These are phyloP conservation scores for Gymnoscelis rufifasciata DNA, from an alignment of 2,888 invertebrate species.

Conservation along the genomic window DNA sequence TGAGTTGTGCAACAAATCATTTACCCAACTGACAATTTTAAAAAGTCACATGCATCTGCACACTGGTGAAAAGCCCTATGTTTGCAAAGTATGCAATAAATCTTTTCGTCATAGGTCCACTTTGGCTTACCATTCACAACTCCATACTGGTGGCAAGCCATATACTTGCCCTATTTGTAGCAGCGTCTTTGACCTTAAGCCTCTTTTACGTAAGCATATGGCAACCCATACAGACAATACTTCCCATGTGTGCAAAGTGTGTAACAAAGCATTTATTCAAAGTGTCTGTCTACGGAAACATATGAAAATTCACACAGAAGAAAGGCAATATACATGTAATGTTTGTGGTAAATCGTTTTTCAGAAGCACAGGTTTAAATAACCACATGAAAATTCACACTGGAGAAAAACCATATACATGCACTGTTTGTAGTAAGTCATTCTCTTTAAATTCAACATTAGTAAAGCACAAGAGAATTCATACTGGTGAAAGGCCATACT, in stretches of 20 bases:
- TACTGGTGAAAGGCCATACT: conserved; percentile 12
- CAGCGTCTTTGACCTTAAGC: conserved; percentile 9
- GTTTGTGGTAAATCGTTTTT: conserved; percentile 12
- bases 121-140: conserved; percentile 8
- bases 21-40: conserved; percentile 11
- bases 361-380: conserved; percentile 7
- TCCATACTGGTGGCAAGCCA: conserved; percentile 6
- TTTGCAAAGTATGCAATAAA: conserved; percentile 8
- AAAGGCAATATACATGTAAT: conserved; percentile 7
- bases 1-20: conserved; percentile 11
- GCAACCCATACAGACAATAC: conserved; percentile 15
- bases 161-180: conserved; percentile 13
- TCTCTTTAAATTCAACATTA: conserved; percentile 2
- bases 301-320: conserved; percentile 12
- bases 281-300: conserved; percentile 16
- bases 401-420: conserved; percentile 16
- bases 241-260: conserved; percentile 16
- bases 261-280: conserved; percentile 17
- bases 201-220: conserved; percentile 10
- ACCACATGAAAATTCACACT: conserved; percentile 11
- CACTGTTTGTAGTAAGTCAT: conserved; percentile 8
- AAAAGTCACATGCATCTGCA: conserved; percentile 12
- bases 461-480: conserved; percentile 14
- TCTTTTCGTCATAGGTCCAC: conserved; percentile 11
- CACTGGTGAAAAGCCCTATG: conserved; percentile 10